Conservation (phyloP, 1,140 invertebrate genomes). For the Olivierus martensii region DNA sequence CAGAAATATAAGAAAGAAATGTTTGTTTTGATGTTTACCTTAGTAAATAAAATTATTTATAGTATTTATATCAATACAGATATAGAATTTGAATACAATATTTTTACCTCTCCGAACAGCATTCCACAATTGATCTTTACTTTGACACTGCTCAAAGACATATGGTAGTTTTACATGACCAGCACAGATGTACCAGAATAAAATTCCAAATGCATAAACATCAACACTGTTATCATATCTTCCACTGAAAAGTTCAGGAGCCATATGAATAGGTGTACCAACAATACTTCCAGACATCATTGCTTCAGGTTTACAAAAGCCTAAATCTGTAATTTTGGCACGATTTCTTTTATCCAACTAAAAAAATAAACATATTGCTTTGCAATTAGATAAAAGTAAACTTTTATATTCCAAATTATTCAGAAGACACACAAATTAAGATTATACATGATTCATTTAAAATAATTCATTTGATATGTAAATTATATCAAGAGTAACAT, state of each 20-base stretch:
- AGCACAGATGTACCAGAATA: slow-evolving; percentile 83
- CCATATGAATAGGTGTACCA: slow-evolving; percentile 85
- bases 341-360: slow-evolving; percentile 54
- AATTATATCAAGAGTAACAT: too few relatives aligned
- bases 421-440: too few relatives aligned
- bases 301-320: slow-evolving; percentile 80
- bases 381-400: too few relatives aligned
- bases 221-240: slow-evolving; percentile 75
- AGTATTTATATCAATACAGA: too few relatives aligned
- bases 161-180: slow-evolving; percentile 63
- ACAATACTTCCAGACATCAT: slow-evolving; percentile 77
- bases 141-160: slow-evolving; percentile 70
- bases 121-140: slow-evolving; percentile 76
- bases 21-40: too few relatives aligned
- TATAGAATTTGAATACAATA: too few relatives aligned
- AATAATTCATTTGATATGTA: too few relatives aligned
- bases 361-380: too few relatives aligned
- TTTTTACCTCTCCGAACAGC: slow-evolving; percentile 74
- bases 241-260: slow-evolving; percentile 67
- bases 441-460: too few relatives aligned
- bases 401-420: too few relatives aligned
- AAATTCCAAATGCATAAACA: slow-evolving; percentile 79
- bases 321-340: slow-evolving; percentile 74
- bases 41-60: too few relatives aligned
- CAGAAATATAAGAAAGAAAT: too few relatives aligned